A percentile compares a stretch with the other conserved stretches of the same genome.
phyloP scores from a whole-genome alignment of 2,888 invertebrate genomes.

The Tetragonisca angustula region DNA sequence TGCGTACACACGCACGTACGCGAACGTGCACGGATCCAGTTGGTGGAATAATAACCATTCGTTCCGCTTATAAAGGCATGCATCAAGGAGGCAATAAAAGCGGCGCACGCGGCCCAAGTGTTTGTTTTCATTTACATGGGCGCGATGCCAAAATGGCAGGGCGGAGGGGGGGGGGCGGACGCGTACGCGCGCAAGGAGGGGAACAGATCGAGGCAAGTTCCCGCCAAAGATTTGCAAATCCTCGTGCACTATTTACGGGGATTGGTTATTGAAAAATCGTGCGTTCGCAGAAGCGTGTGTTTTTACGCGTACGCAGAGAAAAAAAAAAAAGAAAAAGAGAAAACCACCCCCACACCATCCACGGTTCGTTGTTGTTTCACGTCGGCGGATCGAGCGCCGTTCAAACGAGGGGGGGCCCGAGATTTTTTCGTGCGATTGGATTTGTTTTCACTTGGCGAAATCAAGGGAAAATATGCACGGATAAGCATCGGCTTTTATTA shows the following conservation, averaged over 20 bases:
- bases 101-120: constrained; percentile 73
- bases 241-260: constrained; percentile 78
- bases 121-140: constrained; percentile 83
- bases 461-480: constrained; percentile 12
- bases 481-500: constrained; percentile 9
- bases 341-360: constrained; percentile 5
- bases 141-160: constrained; percentile 77
- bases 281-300: constrained; percentile 70
- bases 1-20: not conserved
- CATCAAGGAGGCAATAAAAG: constrained; percentile 80
- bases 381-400: constrained; percentile 30
- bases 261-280: constrained; percentile 80
- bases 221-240: constrained; percentile 64
- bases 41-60: constrained; percentile 80
- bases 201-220: constrained; percentile 41
- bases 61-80: constrained; percentile 81
- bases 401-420: constrained; percentile 9
- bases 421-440: constrained; percentile 26
- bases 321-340: not conserved
- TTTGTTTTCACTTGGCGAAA: constrained; percentile 24
- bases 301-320: constrained; percentile 55
- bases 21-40: constrained; percentile 64
- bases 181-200: constrained; percentile 34
- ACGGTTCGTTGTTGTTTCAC: constrained; percentile 52
- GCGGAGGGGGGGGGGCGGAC: constrained; percentile 15